Base-by-base conservation (phyloP, 1,140 invertebrate species). In the Asbolus verrucosus region DNA sequence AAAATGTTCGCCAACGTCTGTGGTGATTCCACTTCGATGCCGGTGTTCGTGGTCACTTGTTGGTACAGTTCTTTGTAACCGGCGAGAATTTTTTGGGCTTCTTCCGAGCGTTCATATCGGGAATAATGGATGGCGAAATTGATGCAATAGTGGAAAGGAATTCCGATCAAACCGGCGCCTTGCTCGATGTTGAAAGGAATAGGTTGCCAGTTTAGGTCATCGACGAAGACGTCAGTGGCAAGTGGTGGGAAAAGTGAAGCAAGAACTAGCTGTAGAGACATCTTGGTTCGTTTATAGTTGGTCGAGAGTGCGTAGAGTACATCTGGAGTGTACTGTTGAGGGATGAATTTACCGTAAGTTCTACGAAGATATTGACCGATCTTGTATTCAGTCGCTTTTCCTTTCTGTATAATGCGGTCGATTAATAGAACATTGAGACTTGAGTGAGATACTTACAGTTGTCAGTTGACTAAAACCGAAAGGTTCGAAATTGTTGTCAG, bases 331-430 rank as follows among this genome's bases (percentile, higher is more conserved):
- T 90, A 91, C 19, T 77, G 75, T n/a, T 79, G 77, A 8, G 84
- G 85, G 41, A 91, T 75, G 76, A 88, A 89, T 61, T 81, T 71
- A 30, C 82, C 77, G 74, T 91, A 91, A 69, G 87, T 82, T 69
- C 84, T 74, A 67, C 89, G 81, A 24, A 91, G 74, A 76, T 82
- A 89, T 46, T 84, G 72, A 14, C 90, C 90, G 74, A 85, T 83
- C 73, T 86, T 80, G 75, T 86, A 90, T 65, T 89, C 84, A 68
- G 86, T 82, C 62, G 79, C 76, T 81, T 88, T 87, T 46, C 90
- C 90, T 74, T 81, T 80, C 89, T 90, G 74, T 9, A 74, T 73
- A 66, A 39, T 67, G 2, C 19, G 4, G 19, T 4, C 5, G n/a
- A n/a, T 60, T 3, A 60, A 11, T 24, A 24, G 1, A 38, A 11